Evolutionary conservation across 2,797 vertebrate genomes (phyloP).

Genomic region (Gouania willdenowi): DNA sequence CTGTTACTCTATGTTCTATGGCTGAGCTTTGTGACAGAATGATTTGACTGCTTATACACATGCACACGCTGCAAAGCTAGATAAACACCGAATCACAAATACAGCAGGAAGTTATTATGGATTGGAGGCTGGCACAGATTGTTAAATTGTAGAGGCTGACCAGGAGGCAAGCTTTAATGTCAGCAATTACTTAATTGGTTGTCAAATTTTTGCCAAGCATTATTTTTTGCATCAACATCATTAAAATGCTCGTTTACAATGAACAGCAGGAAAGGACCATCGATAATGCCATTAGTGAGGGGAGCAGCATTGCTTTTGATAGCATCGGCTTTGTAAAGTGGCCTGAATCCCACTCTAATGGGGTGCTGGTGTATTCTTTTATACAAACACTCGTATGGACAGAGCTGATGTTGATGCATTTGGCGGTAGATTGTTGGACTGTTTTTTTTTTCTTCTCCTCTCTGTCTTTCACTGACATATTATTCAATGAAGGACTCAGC

Average conservation of each 20-base stretch:
- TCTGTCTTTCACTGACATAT: constrained; percentile 1
- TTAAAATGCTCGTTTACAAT: constrained; percentile 51
- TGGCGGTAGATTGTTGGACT: constrained; percentile 2
- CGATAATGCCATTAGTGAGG: constrained; percentile 54
- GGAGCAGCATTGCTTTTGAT: constrained; percentile 45
- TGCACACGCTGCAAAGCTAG: background rate
- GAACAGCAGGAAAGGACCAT: constrained; percentile 54
- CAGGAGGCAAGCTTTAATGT: constrained; percentile 24
- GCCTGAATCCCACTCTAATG: constrained; percentile 42
- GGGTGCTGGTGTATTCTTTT: constrained; percentile 30
- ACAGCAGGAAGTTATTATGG: constrained; percentile 18
- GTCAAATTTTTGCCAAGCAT: constrained; percentile 45
- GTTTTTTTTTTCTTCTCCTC: background rate
- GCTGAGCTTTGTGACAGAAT: background rate
- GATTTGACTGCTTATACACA: constrained; percentile 8
- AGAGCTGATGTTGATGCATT: constrained; percentile 26
- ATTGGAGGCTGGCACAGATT: constrained; percentile 30
- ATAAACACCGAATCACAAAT: constrained; percentile 24
- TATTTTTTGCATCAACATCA: constrained; percentile 53
- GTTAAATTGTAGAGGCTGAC: constrained; percentile 31
- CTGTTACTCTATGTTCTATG: no score
- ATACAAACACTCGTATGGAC: constrained; percentile 6
- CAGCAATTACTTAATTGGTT: constrained; percentile 43
- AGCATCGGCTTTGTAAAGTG: constrained; percentile 46
- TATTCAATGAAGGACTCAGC: constrained; percentile 12